A percentile compares a stretch with the other conserved stretches of the same genome.
Conservation (phyloP, 1,140 invertebrate genomes). For the Aphelenchoides avenae region DNA sequence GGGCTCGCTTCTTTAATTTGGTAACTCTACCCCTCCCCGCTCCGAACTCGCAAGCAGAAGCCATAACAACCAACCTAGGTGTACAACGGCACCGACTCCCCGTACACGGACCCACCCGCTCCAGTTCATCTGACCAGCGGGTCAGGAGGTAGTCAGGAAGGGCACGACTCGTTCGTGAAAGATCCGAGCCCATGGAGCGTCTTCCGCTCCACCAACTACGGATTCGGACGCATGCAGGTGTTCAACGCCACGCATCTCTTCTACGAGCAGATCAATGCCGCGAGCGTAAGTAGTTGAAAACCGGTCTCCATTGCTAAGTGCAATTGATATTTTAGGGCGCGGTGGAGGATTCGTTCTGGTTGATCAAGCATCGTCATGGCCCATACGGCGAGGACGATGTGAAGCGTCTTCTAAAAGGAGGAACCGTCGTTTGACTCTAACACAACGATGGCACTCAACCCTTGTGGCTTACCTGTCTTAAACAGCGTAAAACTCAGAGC, state of each 20-base stretch:
- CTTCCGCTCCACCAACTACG: neutral
- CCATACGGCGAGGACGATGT: no score
- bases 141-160: constrained; percentile 69
- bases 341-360: neutral
- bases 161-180: neutral
- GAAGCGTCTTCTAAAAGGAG: neutral
- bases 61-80: constrained; percentile 69
- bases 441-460: no score
- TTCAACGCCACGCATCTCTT: no score
- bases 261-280: no score
- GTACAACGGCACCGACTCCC: constrained; percentile 65
- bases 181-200: neutral
- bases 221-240: neutral
- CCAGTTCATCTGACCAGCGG: constrained; percentile 83
- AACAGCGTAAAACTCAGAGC: no score
- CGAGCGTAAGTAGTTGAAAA: neutral
- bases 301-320: neutral
- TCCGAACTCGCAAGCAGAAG: constrained; percentile 71
- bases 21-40: no score
- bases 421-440: neutral
- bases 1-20: no score
- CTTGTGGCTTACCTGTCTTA: no score
- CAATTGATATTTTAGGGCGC: neutral
- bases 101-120: constrained; percentile 78
- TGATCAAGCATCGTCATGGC: neutral